Conservation (phyloP, 1,140 invertebrate species). For the Euura lappo region DNA sequence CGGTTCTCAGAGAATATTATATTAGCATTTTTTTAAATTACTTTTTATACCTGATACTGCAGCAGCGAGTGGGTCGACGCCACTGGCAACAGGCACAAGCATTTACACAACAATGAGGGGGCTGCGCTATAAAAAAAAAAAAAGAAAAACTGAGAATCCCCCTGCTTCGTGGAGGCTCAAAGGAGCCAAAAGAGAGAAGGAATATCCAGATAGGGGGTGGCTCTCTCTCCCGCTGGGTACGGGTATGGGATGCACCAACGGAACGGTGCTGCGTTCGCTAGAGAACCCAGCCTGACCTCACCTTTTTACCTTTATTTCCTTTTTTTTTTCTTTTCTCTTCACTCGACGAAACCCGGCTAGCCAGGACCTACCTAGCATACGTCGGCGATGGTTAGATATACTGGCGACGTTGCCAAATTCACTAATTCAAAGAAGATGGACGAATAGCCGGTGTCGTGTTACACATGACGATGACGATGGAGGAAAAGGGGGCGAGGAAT, state of each 20-base stretch:
- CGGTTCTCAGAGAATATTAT: conserved; percentile 37
- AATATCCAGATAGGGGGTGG: conserved; percentile 29
- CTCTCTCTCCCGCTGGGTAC: conserved; percentile 36
- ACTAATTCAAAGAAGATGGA: no score
- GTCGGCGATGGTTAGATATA: conserved; percentile 38
- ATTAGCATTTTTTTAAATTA: conserved; percentile 59
- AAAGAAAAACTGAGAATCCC: conserved; percentile 14
- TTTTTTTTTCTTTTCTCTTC: background rate
- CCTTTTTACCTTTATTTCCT: conserved; percentile 5
- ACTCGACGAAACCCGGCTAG: conserved; percentile 31
- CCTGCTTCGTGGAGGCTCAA: background rate
- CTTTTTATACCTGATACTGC: background rate
- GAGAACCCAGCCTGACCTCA: conserved; percentile 28
- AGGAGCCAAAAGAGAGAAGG: conserved; percentile 23
- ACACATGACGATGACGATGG: background rate
- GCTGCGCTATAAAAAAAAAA: conserved; percentile 51
- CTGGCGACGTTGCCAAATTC: conserved; percentile 56
- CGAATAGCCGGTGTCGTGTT: no score
- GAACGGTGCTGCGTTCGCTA: background rate
- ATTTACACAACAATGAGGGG: conserved; percentile 61
- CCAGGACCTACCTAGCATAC: conserved; percentile 38
- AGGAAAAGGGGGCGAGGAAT: background rate
- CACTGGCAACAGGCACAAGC: conserved; percentile 17
- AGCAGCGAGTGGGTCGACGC: background rate
- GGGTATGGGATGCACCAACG: conserved; percentile 15